Evolutionary conservation across 2,113 vertebrate genomes (phyloP).

Genomic region (Hydrochoerus hydrochaeris): DNA sequence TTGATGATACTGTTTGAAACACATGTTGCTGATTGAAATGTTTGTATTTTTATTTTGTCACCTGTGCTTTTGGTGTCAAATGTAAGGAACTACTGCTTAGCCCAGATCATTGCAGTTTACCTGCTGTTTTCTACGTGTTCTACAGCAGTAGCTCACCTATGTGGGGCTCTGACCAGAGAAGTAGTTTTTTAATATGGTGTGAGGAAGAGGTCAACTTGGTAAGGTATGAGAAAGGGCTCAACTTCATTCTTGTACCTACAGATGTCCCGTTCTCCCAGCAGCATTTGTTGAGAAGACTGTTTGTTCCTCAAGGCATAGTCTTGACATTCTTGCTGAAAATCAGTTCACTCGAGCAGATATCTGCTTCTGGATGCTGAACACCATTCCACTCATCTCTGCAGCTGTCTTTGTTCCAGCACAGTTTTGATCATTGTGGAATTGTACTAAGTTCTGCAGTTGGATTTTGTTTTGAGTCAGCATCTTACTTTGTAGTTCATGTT

Average conservation of each 20-base stretch:
- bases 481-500: no score
- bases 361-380: neutral
- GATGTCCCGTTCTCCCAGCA: rapidly evolving
- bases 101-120: neutral
- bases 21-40: rapidly evolving
- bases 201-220: no score
- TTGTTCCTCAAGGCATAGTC: rapidly evolving
- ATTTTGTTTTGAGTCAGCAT: no score
- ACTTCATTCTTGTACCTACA: rapidly evolving
- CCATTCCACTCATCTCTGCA: rapidly evolving
- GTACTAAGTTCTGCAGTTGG: neutral
- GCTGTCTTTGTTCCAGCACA: no score
- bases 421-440: rapidly evolving
- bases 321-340: neutral
- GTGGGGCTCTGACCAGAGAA: rapidly evolving
- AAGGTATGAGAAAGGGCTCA: neutral
- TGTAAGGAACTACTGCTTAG: neutral
- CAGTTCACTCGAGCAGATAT: rapidly evolving
- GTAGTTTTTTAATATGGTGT: rapidly evolving
- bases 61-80: neutral
- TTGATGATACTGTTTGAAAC: rapidly evolving
- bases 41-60: neutral
- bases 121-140: neutral
- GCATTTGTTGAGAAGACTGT: rapidly evolving
- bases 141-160: rapidly evolving